A percentile compares a stretch with the other conserved stretches of the same genome.
phyloP scores from a whole-genome alignment of 1,140 invertebrate species.

The Thaumetopoea pityocampa region DNA sequence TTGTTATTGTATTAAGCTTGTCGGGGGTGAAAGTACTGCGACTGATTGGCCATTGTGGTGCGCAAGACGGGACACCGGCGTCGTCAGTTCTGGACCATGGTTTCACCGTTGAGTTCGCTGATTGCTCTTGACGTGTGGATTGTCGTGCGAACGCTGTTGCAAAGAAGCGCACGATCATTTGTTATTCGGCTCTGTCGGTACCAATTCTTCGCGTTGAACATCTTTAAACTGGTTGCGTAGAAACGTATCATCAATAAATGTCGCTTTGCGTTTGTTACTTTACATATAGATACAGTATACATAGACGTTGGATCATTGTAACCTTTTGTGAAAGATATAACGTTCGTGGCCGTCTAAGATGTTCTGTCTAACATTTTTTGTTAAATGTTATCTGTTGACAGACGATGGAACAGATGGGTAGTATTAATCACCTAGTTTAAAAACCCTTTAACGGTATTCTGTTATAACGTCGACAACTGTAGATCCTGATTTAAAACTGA shows the following conservation, averaged over 20 bases:
- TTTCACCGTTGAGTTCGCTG: conserved; percentile 50
- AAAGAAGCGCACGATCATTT: conserved; percentile 35
- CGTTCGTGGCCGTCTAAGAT: too few species aligned
- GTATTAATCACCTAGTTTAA: too few species aligned
- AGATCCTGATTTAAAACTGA: too few species aligned
- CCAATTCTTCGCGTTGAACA: conserved; percentile 32
- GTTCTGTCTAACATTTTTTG: too few species aligned
- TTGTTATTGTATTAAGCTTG: conserved; percentile 59
- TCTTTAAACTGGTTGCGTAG: conserved; percentile 28
- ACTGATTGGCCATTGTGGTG: conserved; percentile 61
- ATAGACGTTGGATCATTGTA: too few species aligned
- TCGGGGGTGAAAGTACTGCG: conserved; percentile 60
- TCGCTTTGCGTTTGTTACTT: conserved; percentile 14
- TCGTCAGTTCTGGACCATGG: conserved; percentile 54
- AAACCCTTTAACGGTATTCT: too few species aligned
- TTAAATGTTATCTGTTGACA: too few species aligned
- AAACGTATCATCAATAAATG: conserved; percentile 30
- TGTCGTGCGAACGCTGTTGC: conserved; percentile 48
- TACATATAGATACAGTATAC: conserved; percentile 1
- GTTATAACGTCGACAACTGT: too few species aligned
- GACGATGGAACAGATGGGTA: too few species aligned
- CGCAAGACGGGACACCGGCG: conserved; percentile 40
- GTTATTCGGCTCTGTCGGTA: conserved; percentile 59
- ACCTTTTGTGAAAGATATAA: too few species aligned
- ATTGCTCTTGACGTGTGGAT: conserved; percentile 55